A percentile compares a stretch with the other conserved stretches of the same genome.
phyloP scores from a whole-genome alignment of 2,888 invertebrate genomes.

The Pinctada fucata region DNA sequence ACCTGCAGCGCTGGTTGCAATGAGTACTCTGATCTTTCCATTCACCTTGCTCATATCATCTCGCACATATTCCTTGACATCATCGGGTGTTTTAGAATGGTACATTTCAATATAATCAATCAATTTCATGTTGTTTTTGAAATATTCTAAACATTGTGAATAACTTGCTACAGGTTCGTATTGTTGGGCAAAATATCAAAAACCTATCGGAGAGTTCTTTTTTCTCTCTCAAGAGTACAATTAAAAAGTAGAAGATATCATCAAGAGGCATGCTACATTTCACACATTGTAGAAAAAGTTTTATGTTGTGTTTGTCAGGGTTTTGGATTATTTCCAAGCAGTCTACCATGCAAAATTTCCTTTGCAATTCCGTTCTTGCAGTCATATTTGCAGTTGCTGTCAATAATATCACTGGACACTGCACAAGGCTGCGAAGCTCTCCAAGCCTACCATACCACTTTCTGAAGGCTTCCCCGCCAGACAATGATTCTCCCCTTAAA shows the following conservation, averaged over 20 bases:
- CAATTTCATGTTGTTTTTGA: not conserved
- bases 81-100: slow-evolving; percentile 8
- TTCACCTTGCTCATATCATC: not conserved
- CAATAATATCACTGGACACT: not conserved
- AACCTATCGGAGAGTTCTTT: not conserved
- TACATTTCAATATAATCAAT: slow-evolving; percentile 5
- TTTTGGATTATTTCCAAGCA: slow-evolving; percentile 2
- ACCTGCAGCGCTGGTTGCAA: slow-evolving; percentile 10
- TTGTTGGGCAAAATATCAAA: slow-evolving; percentile 3
- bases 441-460: not conserved
- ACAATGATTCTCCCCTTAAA: not conserved
- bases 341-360: not conserved
- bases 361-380: not conserved
- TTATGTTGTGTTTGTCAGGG: slow-evolving; percentile 3
- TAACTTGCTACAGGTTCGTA: not conserved
- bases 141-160: not conserved
- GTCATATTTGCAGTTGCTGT: too few relatives aligned
- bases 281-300: not conserved
- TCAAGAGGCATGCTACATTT: not conserved
- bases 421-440: not conserved
- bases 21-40: not conserved
- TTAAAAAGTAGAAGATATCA: slow-evolving; percentile 3
- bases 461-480: not conserved
- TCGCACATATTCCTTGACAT: not conserved
- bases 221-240: not conserved